Evolutionary conservation across 1,140 invertebrate genomes (phyloP), one percentile per base, ranked within the genome.

Genomic region (Nylanderia fulva): DNA sequence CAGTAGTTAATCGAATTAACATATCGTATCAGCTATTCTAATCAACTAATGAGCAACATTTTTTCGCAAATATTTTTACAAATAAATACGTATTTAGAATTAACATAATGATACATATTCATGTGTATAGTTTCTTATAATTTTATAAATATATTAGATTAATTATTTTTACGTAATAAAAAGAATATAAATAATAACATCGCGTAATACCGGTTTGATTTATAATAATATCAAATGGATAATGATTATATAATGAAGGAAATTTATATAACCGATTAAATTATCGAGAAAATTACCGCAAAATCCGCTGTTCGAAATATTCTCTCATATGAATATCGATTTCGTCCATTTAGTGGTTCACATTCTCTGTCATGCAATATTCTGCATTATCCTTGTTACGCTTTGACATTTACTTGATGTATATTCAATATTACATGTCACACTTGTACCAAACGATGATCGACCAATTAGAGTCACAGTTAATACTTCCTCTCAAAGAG

Each of bases 401-500:
- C 13, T 80, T 58, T 58, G 63, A 83, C 54, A 69, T 82, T 82
- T 29, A 85, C 48, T 69, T 45, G 75, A 60, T 27, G 13, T 15
- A 39, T 80, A 27, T 82, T 85, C 45, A 80, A 82, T 82, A 85
- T 82, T 61, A 45, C 77, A 84, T 77, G 48, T 69, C 63, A 33
- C 75, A 54, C 52, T 80, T 60, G 74, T 42, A 48, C 11, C 2
- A 33, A 13, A 39, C 52, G 39, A 77, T 52, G 54, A 89, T 88
- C 79, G 45, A 42, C 63, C 86, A 88, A 88, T 88, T 89, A 77
- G 58, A 48, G 21, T 74, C 69, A 48, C 45, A 89, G 56, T 90
- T 86, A 89, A 39, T 86, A 29, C 42, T 90, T 90, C 88, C 88
- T 85, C 68, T 66, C 75, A 83, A 63, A 74, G 83, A 88, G 85